Evolutionary conservation across 2,113 vertebrate species (phyloP).

Genomic region (Tretioscincus oriximinensis): DNA sequence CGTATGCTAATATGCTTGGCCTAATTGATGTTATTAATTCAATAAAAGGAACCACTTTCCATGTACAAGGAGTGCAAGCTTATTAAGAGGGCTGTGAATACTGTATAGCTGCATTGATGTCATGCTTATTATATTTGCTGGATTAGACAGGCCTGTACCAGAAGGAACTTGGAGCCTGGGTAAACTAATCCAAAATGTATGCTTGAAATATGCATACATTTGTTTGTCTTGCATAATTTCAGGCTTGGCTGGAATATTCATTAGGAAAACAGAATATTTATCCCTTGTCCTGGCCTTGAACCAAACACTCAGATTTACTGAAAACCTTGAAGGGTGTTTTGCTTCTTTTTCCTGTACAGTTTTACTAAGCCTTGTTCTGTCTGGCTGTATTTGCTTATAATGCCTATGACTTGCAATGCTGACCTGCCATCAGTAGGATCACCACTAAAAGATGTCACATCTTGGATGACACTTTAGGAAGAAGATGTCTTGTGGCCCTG

Average conservation of each 20-base stretch:
- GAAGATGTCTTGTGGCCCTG: too few species aligned
- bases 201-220: not conserved
- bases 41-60: constrained; percentile 60
- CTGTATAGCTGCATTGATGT: constrained; percentile 17
- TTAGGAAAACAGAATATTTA: not conserved
- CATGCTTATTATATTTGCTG: constrained; percentile 22
- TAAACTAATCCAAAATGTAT: constrained; percentile 1
- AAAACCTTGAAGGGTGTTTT: not conserved
- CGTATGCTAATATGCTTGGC: constrained; percentile 68
- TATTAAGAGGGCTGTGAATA: constrained; percentile 33
- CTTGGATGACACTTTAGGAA: not conserved
- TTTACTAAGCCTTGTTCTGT: too few species aligned
- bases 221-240: not conserved
- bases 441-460: not conserved
- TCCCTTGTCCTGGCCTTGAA: not conserved
- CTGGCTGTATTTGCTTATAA: not conserved
- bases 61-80: constrained; percentile 40
- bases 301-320: not conserved
- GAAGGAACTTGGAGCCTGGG: not conserved
- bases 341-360: not conserved
- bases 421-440: too few species aligned
- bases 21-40: constrained; percentile 73
- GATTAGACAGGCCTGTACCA: constrained; percentile 7
- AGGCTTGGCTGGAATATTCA: not conserved
- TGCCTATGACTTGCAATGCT: not conserved